These are phyloP conservation scores for Strigamia crassipes DNA, from an alignment of 2,888 invertebrate genomes.

Conservation along the genomic window DNA sequence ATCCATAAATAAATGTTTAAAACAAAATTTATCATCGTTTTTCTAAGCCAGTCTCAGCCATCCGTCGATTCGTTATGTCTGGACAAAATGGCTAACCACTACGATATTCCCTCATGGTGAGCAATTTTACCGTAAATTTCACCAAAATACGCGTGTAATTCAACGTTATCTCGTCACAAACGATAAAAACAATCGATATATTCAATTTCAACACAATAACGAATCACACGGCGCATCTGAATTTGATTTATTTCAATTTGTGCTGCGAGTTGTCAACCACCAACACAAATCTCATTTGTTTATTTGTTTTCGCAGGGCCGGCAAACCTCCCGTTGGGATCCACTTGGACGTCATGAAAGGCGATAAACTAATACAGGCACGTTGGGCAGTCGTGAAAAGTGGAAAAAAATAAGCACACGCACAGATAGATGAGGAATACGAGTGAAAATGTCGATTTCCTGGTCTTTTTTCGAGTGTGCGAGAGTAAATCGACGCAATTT, in stretches of 20 bases:
- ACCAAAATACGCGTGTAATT: background rate
- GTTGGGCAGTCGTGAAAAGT: background rate
- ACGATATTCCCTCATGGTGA: constrained; percentile 90
- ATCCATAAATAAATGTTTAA: no score
- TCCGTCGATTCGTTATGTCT: background rate
- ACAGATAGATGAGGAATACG: no score
- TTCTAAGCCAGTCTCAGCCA: background rate
- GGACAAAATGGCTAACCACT: constrained; percentile 78
- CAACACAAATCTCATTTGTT: background rate
- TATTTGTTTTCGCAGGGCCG: constrained; percentile 74
- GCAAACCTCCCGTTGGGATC: constrained; percentile 93
- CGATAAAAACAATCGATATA: no score
- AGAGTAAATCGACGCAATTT: constrained; percentile 53
- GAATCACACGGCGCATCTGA: no score
- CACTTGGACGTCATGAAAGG: constrained; percentile 98
- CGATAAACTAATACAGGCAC: constrained; percentile 88
- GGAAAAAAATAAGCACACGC: no score
- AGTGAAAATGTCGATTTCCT: no score
- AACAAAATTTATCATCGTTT: no score
- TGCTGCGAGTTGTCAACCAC: background rate
- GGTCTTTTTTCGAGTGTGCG: constrained; percentile 51
- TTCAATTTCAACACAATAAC: no score
- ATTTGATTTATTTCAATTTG: background rate
- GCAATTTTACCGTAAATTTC: constrained; percentile 45
- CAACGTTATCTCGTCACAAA: background rate